Evolutionary conservation across 2,888 invertebrate species (phyloP), one percentile per base, ranked within the genome.

Genomic region (Acronicta leporina): DNA sequence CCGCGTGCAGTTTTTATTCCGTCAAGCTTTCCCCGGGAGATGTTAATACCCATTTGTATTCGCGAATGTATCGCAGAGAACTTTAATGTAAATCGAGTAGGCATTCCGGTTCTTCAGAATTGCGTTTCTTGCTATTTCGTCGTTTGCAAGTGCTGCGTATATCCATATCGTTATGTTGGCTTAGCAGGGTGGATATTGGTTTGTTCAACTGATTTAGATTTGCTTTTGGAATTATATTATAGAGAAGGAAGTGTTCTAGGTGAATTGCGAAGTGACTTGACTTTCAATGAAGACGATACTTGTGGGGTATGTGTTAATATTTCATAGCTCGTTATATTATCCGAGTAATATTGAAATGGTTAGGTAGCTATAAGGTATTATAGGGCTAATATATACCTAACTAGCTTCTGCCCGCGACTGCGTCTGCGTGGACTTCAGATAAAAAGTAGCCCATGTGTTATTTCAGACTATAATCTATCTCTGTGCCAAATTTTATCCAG

Each of bases 1-100:
- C 43, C 49, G 13, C 20, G 16, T 73, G 73, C 76, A 75, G 63
- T 73, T 72, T 73, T 67, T 75, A 75, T 67, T 54, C 50, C 45
- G 68, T 68, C 53, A 68, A 68, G 76, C 63, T 42, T 73, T 68
- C 46, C 51, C 6, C 25, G 42, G 57, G 54, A 48, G 45, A 20
- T 64, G 51, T 57, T 52, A 54, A 45, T n/a, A n/a, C 51, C 49
- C 61, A 73, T 73, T 76, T 73, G 68, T 72, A 62, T 73, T 72
- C 63, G 15, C 9, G 52, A 57, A 64, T 46, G 63, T 70, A 73
- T 63, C 20, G 58, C 49, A 42, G 62, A 67, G 71, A 71, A 59
- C 54, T 44, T 49, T 62, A 72, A 72, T 75, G 68, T 59, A 67
- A 60, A 72, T 71, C 61, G 61, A 61, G 67, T 61, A 60, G 68